These are phyloP conservation scores for Pterostichus niger DNA, from an alignment of 2,888 invertebrate genomes.

Conservation along the genomic window DNA sequence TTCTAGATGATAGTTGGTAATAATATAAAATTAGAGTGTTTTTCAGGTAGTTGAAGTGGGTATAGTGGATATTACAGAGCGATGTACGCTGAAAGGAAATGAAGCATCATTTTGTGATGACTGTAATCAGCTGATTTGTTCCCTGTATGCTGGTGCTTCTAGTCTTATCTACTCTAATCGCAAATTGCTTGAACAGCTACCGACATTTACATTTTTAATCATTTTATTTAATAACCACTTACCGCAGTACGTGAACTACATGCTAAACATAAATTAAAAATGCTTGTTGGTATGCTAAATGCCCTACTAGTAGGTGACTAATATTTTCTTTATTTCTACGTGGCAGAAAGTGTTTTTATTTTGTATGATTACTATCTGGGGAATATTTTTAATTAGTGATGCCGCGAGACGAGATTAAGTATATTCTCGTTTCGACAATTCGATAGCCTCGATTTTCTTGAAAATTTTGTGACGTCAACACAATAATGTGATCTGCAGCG, in stretches of 20 bases:
- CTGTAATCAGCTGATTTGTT: slow-evolving; percentile 29
- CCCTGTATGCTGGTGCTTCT: slow-evolving; percentile 9
- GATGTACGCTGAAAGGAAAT: slow-evolving; percentile 24
- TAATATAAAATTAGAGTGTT: slow-evolving; percentile 47
- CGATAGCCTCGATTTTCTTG: too few relatives aligned
- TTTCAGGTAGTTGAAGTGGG: not conserved
- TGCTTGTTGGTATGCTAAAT: slow-evolving; percentile 14
- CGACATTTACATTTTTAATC: slow-evolving; percentile 50
- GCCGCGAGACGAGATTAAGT: too few relatives aligned
- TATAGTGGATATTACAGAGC: not conserved
- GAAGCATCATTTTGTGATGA: slow-evolving; percentile 50
- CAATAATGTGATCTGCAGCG: too few relatives aligned
- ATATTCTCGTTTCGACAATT: too few relatives aligned
- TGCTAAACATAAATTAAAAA: slow-evolving; percentile 20
- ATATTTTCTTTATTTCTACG: too few relatives aligned
- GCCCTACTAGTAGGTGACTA: too few relatives aligned
- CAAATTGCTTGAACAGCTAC: slow-evolving; percentile 45
- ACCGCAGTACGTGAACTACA: slow-evolving; percentile 14
- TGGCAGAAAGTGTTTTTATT: too few relatives aligned
- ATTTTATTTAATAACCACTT: slow-evolving; percentile 48
- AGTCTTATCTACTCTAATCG: slow-evolving; percentile 41
- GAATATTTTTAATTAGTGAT: too few relatives aligned
- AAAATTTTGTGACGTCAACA: too few relatives aligned
- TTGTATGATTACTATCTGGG: too few relatives aligned
- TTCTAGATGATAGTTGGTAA: slow-evolving; percentile 37